Evolutionary conservation across 2,888 invertebrate genomes (phyloP), one percentile per base, ranked within the genome.

Genomic region (Drosophila falleni): DNA sequence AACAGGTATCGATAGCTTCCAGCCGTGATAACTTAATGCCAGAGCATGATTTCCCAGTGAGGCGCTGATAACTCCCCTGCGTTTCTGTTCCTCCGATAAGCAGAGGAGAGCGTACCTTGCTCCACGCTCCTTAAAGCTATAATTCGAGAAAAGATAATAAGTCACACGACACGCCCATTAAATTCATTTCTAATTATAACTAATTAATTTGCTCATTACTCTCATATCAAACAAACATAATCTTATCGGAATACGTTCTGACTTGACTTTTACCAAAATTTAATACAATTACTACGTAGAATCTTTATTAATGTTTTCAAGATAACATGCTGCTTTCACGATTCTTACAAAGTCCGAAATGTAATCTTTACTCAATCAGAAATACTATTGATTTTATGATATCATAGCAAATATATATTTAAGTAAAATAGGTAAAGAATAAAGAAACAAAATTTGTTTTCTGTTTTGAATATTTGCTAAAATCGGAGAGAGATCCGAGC

Each of bases 11-110:
- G 94, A 93, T 9, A 97, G 93, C 66, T 94, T 94, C 78, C 94
- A 93, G 0, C 97, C 97, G 90, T 97, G 97, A 91, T 96, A 97
- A 77, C 96, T 95, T 50, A 97, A 90, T 0, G 93, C 95, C 81
- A 97, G 95, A 0, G 99, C 98, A 93, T 99, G 98, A 92, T 98
- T 99, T 0, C 98, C 98, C 59, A 98, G 94, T 0, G 98, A 98
- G 0, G 98, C 98, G 0, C 98, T 97, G 66, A 98, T 97, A 0
- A 98, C 97, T 1, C 98, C 98, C 3, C 92, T 93, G 60, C 93
- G 92, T 88, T 95, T 96, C 81, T 97, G 95, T 39, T 96, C 96
- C 60, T 95, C 93, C 1, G 95, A 93, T 3, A 98, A 93, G 91
- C 96, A 96, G 50, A 97, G 92, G 50, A 98, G 93, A 0, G 97